A percentile compares a stretch with the other conserved stretches of the same genome.
Conservation (phyloP, 2,888 invertebrate genomes). For the Drosophila monieri region DNA sequence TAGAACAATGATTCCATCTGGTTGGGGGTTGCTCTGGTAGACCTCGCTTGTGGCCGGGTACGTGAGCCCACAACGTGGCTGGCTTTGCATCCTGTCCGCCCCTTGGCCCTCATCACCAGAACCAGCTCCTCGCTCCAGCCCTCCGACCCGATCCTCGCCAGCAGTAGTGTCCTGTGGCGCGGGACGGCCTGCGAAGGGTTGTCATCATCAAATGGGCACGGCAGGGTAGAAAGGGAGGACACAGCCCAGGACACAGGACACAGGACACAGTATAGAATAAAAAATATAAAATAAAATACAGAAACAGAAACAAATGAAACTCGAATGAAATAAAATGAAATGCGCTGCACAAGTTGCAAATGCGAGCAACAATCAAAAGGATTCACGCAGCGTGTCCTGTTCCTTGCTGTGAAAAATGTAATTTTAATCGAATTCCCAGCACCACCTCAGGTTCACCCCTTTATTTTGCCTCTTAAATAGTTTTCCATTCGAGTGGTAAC, state of each 20-base stretch:
- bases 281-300: conserved; percentile 16
- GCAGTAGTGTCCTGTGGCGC: conserved; percentile 55
- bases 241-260: too few species aligned
- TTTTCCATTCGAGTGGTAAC: conserved; percentile 59
- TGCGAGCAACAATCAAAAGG: conserved; percentile 71
- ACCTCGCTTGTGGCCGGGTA: conserved; percentile 81
- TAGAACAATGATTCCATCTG: not conserved
- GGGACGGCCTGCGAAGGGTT: conserved; percentile 61
- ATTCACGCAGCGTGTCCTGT: conserved; percentile 70
- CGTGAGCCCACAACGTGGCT: conserved; percentile 80
- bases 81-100: conserved; percentile 58
- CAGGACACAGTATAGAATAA: not conserved
- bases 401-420: conserved; percentile 63
- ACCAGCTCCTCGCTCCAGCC: too few species aligned
- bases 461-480: conserved; percentile 54
- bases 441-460: conserved; percentile 47
- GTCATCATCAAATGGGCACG: conserved; percentile 38
- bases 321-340: conserved; percentile 73
- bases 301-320: conserved; percentile 67
- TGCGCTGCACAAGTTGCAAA: conserved; percentile 74
- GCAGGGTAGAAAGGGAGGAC: not conserved
- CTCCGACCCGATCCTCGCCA: conserved; percentile 4
- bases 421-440: conserved; percentile 77
- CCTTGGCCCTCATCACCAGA: not conserved
- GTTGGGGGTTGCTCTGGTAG: conserved; percentile 73